phyloP scores from a whole-genome alignment of 2,797 vertebrate species.

The Rhadinocentrus ornatus region DNA sequence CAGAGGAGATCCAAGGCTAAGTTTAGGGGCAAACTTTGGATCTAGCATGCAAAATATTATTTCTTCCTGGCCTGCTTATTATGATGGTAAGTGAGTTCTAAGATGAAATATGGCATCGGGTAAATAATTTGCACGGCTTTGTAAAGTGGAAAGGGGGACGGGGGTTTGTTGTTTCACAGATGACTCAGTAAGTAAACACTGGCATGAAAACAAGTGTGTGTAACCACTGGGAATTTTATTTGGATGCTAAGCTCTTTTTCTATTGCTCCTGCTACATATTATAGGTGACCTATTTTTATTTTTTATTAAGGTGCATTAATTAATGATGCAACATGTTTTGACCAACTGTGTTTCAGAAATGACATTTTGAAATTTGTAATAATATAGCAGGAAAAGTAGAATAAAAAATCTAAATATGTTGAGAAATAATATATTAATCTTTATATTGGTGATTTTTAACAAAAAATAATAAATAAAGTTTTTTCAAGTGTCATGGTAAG shows the following conservation, averaged over 20 bases:
- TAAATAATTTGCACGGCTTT: conserved; percentile 50
- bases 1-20: conserved; percentile 18
- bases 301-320: neutral
- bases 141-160: conserved; percentile 9
- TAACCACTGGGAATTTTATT: conserved; percentile 47
- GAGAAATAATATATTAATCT: neutral
- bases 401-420: neutral
- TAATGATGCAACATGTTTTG: conserved; percentile 20
- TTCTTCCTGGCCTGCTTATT: conserved; percentile 26
- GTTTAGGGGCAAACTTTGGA: conserved; percentile 28
- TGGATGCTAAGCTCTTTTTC: conserved; percentile 33
- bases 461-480: too few relatives aligned
- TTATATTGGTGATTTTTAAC: too few relatives aligned
- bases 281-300: conserved; percentile 49
- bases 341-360: neutral
- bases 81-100: conserved; percentile 22
- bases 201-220: conserved; percentile 51
- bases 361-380: neutral
- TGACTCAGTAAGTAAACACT: conserved; percentile 43
- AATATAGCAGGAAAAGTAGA: neutral
- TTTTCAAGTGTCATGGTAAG: too few relatives aligned
- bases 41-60: conserved; percentile 8
- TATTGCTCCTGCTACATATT: conserved; percentile 18
- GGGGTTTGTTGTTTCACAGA: conserved; percentile 57
- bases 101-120: conserved; percentile 33